A percentile compares a stretch with the other conserved stretches of the same genome.
phyloP scores from a whole-genome alignment of 2,797 vertebrate genomes.

The Premnoplex brunnescens region DNA sequence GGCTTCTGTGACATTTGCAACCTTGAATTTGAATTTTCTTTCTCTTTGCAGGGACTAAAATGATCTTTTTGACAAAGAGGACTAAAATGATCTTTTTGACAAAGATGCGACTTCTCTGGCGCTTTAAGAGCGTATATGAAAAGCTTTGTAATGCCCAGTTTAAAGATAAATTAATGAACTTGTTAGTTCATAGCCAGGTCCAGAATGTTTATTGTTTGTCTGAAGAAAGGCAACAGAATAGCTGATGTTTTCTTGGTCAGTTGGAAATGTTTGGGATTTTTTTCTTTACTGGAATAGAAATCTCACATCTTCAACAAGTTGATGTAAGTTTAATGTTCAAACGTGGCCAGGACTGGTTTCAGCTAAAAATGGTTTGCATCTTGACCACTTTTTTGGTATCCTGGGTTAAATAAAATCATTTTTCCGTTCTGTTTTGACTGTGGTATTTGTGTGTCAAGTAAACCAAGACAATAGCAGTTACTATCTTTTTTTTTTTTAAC shows the following conservation, averaged over 20 bases:
- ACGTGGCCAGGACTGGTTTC: background rate
- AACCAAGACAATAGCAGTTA: background rate
- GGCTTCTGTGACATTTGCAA: rapidly evolving
- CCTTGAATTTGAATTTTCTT: background rate
- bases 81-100: background rate
- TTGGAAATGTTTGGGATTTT: background rate
- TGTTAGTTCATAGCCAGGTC: background rate
- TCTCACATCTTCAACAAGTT: background rate
- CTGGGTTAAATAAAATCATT: background rate
- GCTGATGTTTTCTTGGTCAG: background rate
- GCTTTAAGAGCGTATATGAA: background rate
- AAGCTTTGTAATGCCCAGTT: background rate
- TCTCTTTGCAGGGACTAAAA: background rate
- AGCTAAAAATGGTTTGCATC: background rate
- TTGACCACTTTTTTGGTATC: background rate
- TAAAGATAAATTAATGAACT: background rate
- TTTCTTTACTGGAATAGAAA: background rate
- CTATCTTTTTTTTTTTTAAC: background rate
- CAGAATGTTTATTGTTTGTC: background rate
- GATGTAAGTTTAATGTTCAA: background rate
- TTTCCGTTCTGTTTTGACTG: background rate
- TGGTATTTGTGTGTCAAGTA: background rate
- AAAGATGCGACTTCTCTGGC: background rate
- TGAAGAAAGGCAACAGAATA: background rate
- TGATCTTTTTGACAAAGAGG: background rate